Conservation (phyloP, 2,113 vertebrate species). For the Microcebus tavaratra region DNA sequence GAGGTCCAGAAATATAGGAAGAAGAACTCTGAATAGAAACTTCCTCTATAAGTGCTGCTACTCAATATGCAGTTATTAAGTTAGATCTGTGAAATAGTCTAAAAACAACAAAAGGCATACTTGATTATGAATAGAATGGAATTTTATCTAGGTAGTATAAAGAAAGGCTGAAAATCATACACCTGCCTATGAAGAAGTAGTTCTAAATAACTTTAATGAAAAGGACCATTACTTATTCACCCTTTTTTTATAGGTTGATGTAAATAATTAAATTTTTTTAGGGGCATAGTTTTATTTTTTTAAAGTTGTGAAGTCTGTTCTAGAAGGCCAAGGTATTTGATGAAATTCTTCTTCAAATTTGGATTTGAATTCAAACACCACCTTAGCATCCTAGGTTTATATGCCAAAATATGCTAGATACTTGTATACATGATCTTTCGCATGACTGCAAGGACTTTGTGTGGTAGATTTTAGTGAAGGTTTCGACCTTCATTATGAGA, state of each 20-base stretch:
- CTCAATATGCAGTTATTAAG: not conserved
- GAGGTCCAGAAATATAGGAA: not conserved
- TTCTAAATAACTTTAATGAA: not conserved
- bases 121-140: not conserved
- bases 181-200: not conserved
- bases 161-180: not conserved
- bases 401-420: not conserved
- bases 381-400: not conserved
- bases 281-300: not conserved
- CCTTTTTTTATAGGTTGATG: not conserved
- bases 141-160: not conserved
- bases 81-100: not conserved
- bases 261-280: not conserved
- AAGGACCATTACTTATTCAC: not conserved
- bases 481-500: not conserved
- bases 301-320: not conserved
- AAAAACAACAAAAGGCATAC: not conserved
- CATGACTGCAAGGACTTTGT: not conserved
- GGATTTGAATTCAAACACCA: not conserved
- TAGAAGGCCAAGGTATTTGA: not conserved
- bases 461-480: not conserved
- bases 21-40: not conserved
- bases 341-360: constrained; percentile 26
- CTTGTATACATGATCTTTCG: not conserved
- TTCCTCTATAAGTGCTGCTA: not conserved